Base-by-base conservation (phyloP, 1,140 invertebrate species). In the Drosophila subpulchrella region DNA sequence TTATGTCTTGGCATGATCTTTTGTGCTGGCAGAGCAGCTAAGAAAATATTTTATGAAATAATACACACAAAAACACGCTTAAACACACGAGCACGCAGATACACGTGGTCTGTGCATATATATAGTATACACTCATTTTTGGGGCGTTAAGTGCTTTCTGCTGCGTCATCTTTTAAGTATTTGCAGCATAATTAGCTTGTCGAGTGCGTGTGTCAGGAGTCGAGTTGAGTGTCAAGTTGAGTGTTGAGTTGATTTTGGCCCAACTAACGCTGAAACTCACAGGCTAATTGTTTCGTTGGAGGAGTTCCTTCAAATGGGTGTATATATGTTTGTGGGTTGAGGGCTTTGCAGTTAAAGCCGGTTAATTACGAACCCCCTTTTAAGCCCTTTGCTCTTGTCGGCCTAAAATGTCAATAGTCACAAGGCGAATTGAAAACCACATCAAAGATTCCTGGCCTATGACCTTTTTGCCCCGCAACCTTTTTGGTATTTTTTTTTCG, bases 41-140 rank as follows among this genome's bases (percentile, higher is more conserved):
- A 74, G 80, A 89, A 88, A 88, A 88, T 88, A 88, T 88, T 88
- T 89, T 89, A 88, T 89, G 76, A 89, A 89, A 86, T 86, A 86
- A 86, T 86, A 89, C 76, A 71, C 46, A 47, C 58, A 65, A 44
- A 61, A 50, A 59, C 44, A 63, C 47, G 38, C 55, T 60, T 57
- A 63, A 38, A 77, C 42, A 57, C 39, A 61, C 30, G 47, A 15
- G 56, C 50, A 70, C 48, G 57, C 47, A 70, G 59, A 39, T 58
- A 67, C 30, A 32, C 30, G 50, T 41, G 15, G 27, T 44, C 27
- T 5, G 27, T 27, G 5, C 3, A 12, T 44, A 58, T 15, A 60
- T 46, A 46, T 50, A 38, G 20, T 36, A 36, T 59, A 51, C 48
- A 62, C 55, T 60, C 56, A 68, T 83, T 83, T 88, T 62, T 48